Evolutionary conservation across 1,140 invertebrate genomes (phyloP), one percentile per base, ranked within the genome.

Genomic region (Saccostrea echinata): DNA sequence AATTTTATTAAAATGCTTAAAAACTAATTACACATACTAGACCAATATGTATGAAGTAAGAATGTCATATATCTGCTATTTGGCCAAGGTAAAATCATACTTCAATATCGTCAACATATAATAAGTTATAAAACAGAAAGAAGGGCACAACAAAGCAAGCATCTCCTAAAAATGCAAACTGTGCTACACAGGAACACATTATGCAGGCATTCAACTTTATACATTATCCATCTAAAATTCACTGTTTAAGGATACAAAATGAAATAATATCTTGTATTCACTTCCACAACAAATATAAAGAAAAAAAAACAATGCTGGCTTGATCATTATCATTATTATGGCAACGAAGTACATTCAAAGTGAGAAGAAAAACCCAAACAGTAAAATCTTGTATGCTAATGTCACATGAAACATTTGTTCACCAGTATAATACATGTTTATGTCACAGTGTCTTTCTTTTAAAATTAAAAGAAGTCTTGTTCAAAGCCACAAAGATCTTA

Each of bases 391-490:
- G 68, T 30, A 13, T 76, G 68, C 18, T 76, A 33, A 27, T 76
- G 68, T 76, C 68, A 21, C 18, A 61, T 9, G 27, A 76, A 30
- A 76, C 24, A 33, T 76, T 76, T 76, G 68, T 76, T 76, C 68
- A 76, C 68, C 24, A 76, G 27, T 33, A 76, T 30, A 76, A 76
- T 33, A 76, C 30, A 30, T 18, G 11, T 30, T 76, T 12, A 30
- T 76, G 27, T 30, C 30, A 16, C 3, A 12, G 12, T 12, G 24
- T 33, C 13, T 16, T 76, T 24, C 30, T 71, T 76, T 76, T 30
- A 76, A 76, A 76, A 76, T 76, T 24, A n/a, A 61, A 6, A 61
- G 68, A 76, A 76, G 57, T 18, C 57, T 64, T 64, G 57, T 64
- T 64, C 57, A 64, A 64, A 43, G 55, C 33, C 68, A 76, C 13